Evolutionary conservation across 2,888 invertebrate genomes (phyloP).

Genomic region (Epinotia demarniana): DNA sequence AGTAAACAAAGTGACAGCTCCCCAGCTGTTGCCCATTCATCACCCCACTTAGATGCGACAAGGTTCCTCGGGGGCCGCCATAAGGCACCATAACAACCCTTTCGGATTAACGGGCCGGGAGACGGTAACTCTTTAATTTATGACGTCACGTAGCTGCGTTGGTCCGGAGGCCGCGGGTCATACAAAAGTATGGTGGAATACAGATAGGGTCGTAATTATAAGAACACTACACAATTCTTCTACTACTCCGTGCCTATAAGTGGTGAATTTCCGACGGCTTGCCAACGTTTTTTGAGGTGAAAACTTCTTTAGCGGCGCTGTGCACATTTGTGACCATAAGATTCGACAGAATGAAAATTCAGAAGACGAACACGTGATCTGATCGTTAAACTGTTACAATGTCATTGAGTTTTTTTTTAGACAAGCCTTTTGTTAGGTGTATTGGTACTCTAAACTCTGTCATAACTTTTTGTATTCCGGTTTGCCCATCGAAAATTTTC

Average conservation of each 20-base stretch:
- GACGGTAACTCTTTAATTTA: constrained; percentile 41
- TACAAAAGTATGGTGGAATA: background rate
- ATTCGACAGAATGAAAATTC: too few species aligned
- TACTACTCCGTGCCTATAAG: background rate
- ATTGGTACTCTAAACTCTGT: too few species aligned
- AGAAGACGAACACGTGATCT: too few species aligned
- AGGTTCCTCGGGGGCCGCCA: constrained; percentile 20
- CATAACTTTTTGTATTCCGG: too few species aligned
- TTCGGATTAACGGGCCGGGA: constrained; percentile 39
- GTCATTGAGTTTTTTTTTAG: too few species aligned
- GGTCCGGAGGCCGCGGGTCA: constrained; percentile 3
- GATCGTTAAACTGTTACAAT: too few species aligned
- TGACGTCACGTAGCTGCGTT: constrained; percentile 32
- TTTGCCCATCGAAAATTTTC: too few species aligned
- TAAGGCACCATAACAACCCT: constrained; percentile 42
- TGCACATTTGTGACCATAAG: too few species aligned
- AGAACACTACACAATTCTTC: background rate
- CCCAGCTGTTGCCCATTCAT: constrained; percentile 28
- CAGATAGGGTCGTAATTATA: background rate
- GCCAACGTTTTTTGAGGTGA: too few species aligned
- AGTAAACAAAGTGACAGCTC: constrained; percentile 31
- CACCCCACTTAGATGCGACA: constrained; percentile 32
- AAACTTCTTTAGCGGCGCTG: too few species aligned
- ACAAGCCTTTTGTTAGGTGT: too few species aligned
- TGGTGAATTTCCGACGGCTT: too few species aligned